Evolutionary conservation across 2,888 invertebrate species (phyloP).

Genomic region (Oscheius onirici): DNA sequence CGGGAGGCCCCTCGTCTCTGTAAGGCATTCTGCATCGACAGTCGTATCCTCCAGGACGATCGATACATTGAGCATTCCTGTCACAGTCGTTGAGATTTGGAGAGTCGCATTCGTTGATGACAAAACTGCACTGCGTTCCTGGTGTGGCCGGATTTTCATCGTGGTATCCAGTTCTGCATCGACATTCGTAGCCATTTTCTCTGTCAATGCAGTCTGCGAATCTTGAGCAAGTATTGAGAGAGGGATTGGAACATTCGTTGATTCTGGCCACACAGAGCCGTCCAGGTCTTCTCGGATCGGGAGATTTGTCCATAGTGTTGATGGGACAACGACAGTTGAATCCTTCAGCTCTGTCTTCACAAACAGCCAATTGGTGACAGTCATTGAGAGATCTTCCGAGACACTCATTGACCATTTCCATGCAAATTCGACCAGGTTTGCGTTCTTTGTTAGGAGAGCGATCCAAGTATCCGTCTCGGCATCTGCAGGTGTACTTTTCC

Average conservation of each 20-base stretch:
- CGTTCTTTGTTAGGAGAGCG: slow-evolving; percentile 58
- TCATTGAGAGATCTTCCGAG: slow-evolving; percentile 69
- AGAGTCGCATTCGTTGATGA: slow-evolving; percentile 70
- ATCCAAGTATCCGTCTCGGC: slow-evolving; percentile 62
- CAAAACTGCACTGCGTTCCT: slow-evolving; percentile 66
- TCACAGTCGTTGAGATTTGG: slow-evolving; percentile 69
- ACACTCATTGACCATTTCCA: slow-evolving; percentile 66
- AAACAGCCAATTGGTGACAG: slow-evolving; percentile 68
- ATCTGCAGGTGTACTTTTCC: slow-evolving; percentile 61
- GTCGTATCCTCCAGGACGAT: slow-evolving; percentile 64
- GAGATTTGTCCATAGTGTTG: slow-evolving; percentile 65
- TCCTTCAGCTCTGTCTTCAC: slow-evolving; percentile 77
- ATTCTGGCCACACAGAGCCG: slow-evolving; percentile 57
- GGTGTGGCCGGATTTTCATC: slow-evolving; percentile 67
- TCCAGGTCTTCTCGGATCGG: slow-evolving; percentile 65
- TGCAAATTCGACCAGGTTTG: slow-evolving; percentile 63
- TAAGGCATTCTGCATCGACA: slow-evolving; percentile 68
- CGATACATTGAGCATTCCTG: slow-evolving; percentile 62
- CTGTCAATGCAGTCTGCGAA: slow-evolving; percentile 70
- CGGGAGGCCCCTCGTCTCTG: slow-evolving; percentile 58
- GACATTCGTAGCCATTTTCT: slow-evolving; percentile 66
- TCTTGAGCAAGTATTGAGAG: slow-evolving; percentile 68
- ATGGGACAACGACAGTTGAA: slow-evolving; percentile 68
- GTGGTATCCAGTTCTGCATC: slow-evolving; percentile 65
- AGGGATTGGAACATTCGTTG: slow-evolving; percentile 68